Evolutionary conservation across 2,888 invertebrate genomes (phyloP).

Genomic region (Diaperis boleti): DNA sequence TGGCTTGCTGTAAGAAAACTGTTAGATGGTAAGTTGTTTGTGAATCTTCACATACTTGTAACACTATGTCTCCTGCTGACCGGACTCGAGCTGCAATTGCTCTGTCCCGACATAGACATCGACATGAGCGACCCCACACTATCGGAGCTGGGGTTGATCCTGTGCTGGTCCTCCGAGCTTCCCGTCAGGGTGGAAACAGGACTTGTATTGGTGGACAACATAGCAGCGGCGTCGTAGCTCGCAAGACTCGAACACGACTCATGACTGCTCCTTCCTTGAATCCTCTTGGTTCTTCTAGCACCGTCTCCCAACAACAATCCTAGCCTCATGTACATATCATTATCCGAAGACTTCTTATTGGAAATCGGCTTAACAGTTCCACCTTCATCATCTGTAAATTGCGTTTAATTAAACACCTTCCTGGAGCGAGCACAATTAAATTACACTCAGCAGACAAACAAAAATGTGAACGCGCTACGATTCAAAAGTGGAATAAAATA

Average conservation of each 20-base stretch:
- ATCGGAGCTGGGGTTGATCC: constrained; percentile 72
- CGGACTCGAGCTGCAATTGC: constrained; percentile 84
- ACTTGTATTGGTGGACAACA: constrained; percentile 86
- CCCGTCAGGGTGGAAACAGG: constrained; percentile 92
- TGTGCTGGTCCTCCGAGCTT: constrained; percentile 78
- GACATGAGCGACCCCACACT: constrained; percentile 83
- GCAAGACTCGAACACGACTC: constrained; percentile 68
- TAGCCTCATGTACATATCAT: constrained; percentile 85
- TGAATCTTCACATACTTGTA: constrained; percentile 73
- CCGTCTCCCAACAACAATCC: constrained; percentile 84
- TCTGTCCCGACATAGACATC: constrained; percentile 82
- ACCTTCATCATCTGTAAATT: constrained; percentile 77
- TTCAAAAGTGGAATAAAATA: background rate
- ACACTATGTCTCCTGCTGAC: constrained; percentile 83
- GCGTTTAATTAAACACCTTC: constrained; percentile 23
- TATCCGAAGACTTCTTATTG: constrained; percentile 74
- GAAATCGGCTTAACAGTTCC: constrained; percentile 74
- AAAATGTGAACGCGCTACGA: constrained; percentile 1
- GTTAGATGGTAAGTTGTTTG: background rate
- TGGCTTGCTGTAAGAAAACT: constrained; percentile 75
- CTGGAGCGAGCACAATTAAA: constrained; percentile 23
- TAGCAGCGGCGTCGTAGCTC: constrained; percentile 71
- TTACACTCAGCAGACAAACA: constrained; percentile 26
- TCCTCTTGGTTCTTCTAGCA: constrained; percentile 66
- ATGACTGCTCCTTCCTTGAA: constrained; percentile 63